phyloP scores from a whole-genome alignment of 2,797 vertebrate genomes.

The Darevskia nairensis region DNA sequence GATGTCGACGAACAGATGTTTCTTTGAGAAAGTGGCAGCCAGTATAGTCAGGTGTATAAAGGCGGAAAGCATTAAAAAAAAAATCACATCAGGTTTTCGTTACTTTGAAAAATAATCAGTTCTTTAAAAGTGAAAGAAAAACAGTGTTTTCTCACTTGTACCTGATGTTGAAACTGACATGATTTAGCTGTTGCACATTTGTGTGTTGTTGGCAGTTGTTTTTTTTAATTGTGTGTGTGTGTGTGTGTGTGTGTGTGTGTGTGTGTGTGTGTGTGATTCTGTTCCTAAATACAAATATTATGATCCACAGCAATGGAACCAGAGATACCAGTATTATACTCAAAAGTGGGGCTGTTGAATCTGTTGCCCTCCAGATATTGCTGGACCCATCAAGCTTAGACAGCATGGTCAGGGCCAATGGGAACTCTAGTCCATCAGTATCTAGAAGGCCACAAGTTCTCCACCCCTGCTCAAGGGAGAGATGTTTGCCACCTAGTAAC shows the following conservation, averaged over 20 bases:
- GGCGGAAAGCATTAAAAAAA: neutral
- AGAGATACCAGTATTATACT: neutral
- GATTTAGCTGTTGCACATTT: constrained; percentile 4
- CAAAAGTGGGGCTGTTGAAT: neutral
- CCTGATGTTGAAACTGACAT: constrained; percentile 33
- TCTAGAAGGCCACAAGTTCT: no score
- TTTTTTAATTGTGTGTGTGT: neutral
- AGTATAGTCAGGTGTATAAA: constrained; percentile 47
- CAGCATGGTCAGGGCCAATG: no score
- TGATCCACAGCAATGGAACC: neutral
- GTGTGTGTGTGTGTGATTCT: constrained; percentile 14
- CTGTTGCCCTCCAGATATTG: no score
- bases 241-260: no score
- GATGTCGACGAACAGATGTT: constrained; percentile 54
- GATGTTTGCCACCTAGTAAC: no score
- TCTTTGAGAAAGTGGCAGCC: constrained; percentile 50
- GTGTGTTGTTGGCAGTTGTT: neutral
- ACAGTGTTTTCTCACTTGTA: constrained; percentile 28
- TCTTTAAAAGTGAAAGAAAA: constrained; percentile 18
- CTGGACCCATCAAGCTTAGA: no score
- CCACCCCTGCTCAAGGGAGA: no score
- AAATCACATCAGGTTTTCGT: neutral
- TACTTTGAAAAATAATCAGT: constrained; percentile 38
- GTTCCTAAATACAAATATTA: neutral
- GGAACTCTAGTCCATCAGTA: no score